A percentile compares a stretch with the other conserved stretches of the same genome.
These are phyloP conservation scores for Hydractinia symbiolongicarpus DNA, from an alignment of 30 jellyfish, hydroid and myxozoan genomes.

Conservation along the genomic window DNA sequence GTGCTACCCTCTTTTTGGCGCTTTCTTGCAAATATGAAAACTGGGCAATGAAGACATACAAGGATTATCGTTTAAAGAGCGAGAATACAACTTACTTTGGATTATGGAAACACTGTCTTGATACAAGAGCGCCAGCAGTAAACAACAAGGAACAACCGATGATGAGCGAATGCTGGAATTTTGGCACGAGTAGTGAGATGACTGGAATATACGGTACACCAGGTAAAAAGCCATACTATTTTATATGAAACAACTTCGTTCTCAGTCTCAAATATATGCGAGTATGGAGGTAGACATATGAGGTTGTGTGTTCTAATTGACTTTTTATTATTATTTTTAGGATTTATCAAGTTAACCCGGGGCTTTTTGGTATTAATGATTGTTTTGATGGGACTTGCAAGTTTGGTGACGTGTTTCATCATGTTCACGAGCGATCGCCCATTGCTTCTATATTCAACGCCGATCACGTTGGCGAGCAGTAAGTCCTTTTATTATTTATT, in stretches of 20 bases:
- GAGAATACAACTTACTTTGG: conserved; percentile 9
- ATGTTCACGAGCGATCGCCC: conserved; percentile 6
- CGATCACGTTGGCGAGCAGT: background rate
- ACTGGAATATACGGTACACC: conserved; percentile 4
- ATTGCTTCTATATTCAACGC: background rate
- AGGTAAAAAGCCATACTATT: background rate
- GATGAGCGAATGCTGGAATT: background rate
- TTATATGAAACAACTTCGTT: background rate
- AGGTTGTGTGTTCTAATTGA: no score
- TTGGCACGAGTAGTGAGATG: background rate
- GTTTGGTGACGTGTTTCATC: background rate
- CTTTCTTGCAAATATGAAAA: conserved; percentile 4
- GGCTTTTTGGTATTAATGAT: conserved; percentile 6
- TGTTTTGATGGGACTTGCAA: conserved; percentile 15
- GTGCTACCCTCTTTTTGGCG: conserved; percentile 8
- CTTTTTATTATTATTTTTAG: background rate
- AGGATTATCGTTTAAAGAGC: background rate
- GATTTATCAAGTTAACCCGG: conserved; percentile 16
- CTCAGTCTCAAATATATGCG: no score
- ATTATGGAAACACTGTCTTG: background rate
- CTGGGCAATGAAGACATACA: conserved; percentile 10
- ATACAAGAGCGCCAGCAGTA: background rate
- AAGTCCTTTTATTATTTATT: background rate
- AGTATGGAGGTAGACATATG: no score
- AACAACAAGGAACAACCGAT: conserved; percentile 5